phyloP scores from a whole-genome alignment of 2,797 vertebrate species.

The Pangasius krempfi region DNA sequence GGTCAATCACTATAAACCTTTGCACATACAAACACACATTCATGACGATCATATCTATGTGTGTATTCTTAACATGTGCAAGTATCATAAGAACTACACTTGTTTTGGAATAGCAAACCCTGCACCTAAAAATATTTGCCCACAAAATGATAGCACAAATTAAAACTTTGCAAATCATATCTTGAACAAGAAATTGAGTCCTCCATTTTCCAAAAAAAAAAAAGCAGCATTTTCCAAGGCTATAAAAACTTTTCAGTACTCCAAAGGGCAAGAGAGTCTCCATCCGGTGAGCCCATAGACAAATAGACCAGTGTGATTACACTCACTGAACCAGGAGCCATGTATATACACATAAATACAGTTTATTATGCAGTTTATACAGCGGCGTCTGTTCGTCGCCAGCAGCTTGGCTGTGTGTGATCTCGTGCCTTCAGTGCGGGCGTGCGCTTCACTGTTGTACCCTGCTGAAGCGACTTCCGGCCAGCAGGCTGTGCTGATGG shows the following conservation, averaged over 20 bases:
- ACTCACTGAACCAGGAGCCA: constrained; percentile 62
- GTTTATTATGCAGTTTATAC: constrained; percentile 55
- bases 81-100: constrained; percentile 48
- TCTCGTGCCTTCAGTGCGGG: not conserved
- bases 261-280: constrained; percentile 49
- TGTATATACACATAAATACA: constrained; percentile 75
- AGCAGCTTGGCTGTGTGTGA: constrained; percentile 3
- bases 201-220: constrained; percentile 50
- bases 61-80: constrained; percentile 55
- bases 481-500: constrained; percentile 65
- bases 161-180: constrained; percentile 43
- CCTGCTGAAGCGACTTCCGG: constrained; percentile 58
- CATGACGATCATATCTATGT: constrained; percentile 52
- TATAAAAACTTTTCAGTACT: constrained; percentile 50
- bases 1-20: constrained; percentile 33
- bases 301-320: constrained; percentile 69
- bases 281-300: constrained; percentile 52
- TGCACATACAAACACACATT: constrained; percentile 58
- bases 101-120: constrained; percentile 46
- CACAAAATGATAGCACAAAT: constrained; percentile 44
- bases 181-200: constrained; percentile 56
- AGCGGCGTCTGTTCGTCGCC: constrained; percentile 51
- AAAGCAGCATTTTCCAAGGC: constrained; percentile 66
- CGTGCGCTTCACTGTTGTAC: constrained; percentile 32
- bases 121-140: constrained; percentile 38